Percentiles rank a stretch among this genome's conserved stretches.
Conservation (phyloP, 2,888 invertebrate genomes). For the Seira musarum region DNA sequence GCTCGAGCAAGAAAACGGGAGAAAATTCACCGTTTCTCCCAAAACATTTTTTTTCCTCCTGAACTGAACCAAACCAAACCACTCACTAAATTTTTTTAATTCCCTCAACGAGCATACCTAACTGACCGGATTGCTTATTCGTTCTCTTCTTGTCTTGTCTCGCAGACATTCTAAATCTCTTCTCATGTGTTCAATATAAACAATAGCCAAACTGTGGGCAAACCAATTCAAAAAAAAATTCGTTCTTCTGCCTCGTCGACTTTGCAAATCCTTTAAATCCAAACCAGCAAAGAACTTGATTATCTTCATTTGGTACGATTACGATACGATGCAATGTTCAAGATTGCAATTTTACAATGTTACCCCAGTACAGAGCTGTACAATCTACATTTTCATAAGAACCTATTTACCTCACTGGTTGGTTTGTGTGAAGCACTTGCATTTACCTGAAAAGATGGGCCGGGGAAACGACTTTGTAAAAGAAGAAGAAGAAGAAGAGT, state of each 20-base stretch:
- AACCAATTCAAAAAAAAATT: neutral
- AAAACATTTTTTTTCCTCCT: neutral
- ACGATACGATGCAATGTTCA: too few relatives aligned
- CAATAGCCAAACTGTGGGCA: slow-evolving; percentile 7
- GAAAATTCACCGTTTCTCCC: slow-evolving; percentile 61
- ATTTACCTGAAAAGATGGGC: neutral
- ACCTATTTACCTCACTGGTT: neutral
- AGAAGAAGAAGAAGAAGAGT: too few relatives aligned
- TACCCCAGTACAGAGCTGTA: slow-evolving; percentile 16
- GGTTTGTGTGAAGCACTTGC: neutral
- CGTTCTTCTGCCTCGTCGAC: neutral
- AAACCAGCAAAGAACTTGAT: slow-evolving; percentile 41
- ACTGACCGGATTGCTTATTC: slow-evolving; percentile 57
- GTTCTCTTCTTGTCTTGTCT: slow-evolving; percentile 13
- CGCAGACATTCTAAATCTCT: neutral
- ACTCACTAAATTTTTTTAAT: slow-evolving; percentile 17
- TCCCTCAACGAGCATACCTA: slow-evolving; percentile 42
- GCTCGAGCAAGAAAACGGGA: slow-evolving; percentile 39
- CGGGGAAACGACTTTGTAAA: neutral
- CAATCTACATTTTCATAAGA: too few relatives aligned
- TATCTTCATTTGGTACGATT: neutral
- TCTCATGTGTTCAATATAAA: neutral
- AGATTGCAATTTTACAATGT: slow-evolving; percentile 4
- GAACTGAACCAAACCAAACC: neutral
- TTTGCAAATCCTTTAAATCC: slow-evolving; percentile 11